Conservation (phyloP, 2,888 invertebrate species). For the Electrophaes corylata region DNA sequence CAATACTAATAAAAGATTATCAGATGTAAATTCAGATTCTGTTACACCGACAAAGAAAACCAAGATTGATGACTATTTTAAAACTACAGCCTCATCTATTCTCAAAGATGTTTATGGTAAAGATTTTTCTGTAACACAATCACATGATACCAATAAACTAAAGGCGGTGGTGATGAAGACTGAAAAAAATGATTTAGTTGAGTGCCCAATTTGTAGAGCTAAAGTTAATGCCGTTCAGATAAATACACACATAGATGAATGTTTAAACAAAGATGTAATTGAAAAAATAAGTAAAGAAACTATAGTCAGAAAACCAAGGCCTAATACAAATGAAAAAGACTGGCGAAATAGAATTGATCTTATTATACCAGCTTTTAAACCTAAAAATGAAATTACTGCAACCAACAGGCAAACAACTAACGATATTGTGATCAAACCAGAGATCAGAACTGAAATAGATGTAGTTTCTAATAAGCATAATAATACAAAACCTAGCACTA, state of each 20-base stretch:
- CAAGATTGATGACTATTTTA: constrained; percentile 74
- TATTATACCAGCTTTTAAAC: constrained; percentile 3
- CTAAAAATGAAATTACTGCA: constrained; percentile 3
- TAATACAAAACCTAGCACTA: constrained; percentile 1
- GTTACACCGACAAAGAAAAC: constrained; percentile 60
- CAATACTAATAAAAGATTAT: constrained; percentile 55
- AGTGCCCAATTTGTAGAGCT: constrained; percentile 79
- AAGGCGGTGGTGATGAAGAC: constrained; percentile 38
- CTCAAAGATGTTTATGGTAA: constrained; percentile 74
- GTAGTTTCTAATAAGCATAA: background rate
- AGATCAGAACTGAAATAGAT: background rate
- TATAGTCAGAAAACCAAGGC: constrained; percentile 10
- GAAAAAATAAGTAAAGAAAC: constrained; percentile 50
- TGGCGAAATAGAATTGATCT: constrained; percentile 5
- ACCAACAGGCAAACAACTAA: background rate
- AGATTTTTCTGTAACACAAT: constrained; percentile 58
- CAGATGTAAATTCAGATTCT: constrained; percentile 40
- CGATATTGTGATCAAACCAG: background rate
- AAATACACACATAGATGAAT: constrained; percentile 76
- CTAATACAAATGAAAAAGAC: constrained; percentile 12
- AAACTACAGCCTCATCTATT: constrained; percentile 55
- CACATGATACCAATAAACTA: constrained; percentile 39
- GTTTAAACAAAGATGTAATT: constrained; percentile 70
- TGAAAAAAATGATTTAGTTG: constrained; percentile 46
- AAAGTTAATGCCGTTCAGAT: constrained; percentile 61